Conservation (phyloP, 2,797 vertebrate species). For the Etheostoma perlongum region DNA sequence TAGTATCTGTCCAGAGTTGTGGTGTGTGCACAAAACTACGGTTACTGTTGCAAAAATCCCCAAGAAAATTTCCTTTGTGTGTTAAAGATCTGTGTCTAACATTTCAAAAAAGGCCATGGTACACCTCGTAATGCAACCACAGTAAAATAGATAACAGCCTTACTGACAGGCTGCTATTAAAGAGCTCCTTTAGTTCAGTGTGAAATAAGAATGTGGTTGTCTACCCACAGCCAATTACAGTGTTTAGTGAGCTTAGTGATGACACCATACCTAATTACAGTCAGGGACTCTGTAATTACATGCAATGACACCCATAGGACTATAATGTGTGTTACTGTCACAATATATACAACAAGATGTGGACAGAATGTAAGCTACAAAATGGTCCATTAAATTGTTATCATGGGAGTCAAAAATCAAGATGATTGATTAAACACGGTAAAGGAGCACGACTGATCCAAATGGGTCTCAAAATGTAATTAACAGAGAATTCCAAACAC, state of each 20-base stretch:
- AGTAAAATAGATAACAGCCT: constrained; percentile 31
- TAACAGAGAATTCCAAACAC: constrained; percentile 41
- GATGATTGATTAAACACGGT: constrained; percentile 20
- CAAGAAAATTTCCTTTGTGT: neutral
- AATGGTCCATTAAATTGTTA: neutral
- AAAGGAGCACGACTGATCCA: constrained; percentile 25
- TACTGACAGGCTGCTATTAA: constrained; percentile 60
- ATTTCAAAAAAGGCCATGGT: neutral
- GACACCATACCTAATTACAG: constrained; percentile 67
- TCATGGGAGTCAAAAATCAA: neutral
- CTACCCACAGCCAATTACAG: constrained; percentile 60
- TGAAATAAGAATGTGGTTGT: constrained; percentile 59
- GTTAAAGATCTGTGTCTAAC: neutral
- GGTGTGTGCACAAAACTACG: neutral
- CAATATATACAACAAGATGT: neutral
- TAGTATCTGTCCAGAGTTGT: neutral
- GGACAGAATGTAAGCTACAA: constrained; percentile 17
- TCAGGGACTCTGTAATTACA: constrained; percentile 62
- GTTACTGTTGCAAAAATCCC: constrained; percentile 1
- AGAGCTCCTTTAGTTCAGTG: constrained; percentile 33
- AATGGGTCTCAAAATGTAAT: constrained; percentile 42
- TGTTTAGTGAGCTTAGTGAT: constrained; percentile 40
- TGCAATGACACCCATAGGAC: constrained; percentile 54
- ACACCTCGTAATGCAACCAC: constrained; percentile 20
- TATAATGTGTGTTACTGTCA: neutral